A percentile compares a stretch with the other conserved stretches of the same genome.
Conservation (phyloP, 2,888 invertebrate genomes). For the Elmis aenea region DNA sequence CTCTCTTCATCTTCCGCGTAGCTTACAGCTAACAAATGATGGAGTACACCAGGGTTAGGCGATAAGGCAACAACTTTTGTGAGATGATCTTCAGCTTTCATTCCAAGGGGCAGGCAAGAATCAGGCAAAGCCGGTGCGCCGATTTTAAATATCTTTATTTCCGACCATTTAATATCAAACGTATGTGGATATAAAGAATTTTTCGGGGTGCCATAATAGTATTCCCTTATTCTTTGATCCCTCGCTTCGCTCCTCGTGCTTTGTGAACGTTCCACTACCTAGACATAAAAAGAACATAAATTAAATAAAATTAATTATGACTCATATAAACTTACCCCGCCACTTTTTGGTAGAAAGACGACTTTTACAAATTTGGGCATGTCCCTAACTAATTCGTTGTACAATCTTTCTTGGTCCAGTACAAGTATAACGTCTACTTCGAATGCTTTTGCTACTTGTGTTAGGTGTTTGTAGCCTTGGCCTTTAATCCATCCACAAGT, state of each 20-base stretch:
- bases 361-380: slow-evolving; percentile 92
- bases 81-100: slow-evolving; percentile 86
- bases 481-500: slow-evolving; percentile 98
- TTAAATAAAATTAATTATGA: slow-evolving; percentile 6
- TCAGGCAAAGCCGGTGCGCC: slow-evolving; percentile 90
- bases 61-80: slow-evolving; percentile 82
- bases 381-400: slow-evolving; percentile 89
- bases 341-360: slow-evolving; percentile 89
- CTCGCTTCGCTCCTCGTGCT: slow-evolving; percentile 67
- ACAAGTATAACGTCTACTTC: slow-evolving; percentile 95
- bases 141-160: slow-evolving; percentile 88
- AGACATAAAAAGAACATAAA: slow-evolving; percentile 19
- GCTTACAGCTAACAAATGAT: slow-evolving; percentile 85
- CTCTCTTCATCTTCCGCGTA: slow-evolving; percentile 87
- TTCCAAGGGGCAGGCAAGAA: slow-evolving; percentile 94
- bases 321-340: slow-evolving; percentile 66
- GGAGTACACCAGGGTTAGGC: slow-evolving; percentile 71
- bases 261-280: slow-evolving; percentile 83
- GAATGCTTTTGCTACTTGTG: slow-evolving; percentile 87
- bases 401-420: slow-evolving; percentile 91
- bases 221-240: slow-evolving; percentile 81
- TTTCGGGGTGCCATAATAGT: slow-evolving; percentile 87
- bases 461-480: slow-evolving; percentile 79
- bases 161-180: slow-evolving; percentile 87
- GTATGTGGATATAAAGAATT: slow-evolving; percentile 80